These are phyloP conservation scores for Ailuropoda melanoleuca DNA, from an alignment of 2,113 vertebrate species.

Conservation along the genomic window DNA sequence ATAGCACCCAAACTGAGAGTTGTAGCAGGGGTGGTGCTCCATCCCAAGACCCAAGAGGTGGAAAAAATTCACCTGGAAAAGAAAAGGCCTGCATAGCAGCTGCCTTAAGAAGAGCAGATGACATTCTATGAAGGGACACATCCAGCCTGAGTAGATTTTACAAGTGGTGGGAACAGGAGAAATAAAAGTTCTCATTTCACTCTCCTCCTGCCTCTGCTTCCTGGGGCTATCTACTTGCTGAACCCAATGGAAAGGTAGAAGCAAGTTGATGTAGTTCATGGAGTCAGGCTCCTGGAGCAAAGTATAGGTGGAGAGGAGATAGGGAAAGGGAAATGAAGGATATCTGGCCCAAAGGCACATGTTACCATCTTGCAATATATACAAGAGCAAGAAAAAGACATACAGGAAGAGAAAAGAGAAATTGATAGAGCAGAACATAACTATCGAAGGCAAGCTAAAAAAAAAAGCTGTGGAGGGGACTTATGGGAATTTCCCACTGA, in stretches of 20 bases:
- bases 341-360: not conserved
- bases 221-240: not conserved
- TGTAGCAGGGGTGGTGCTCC: not conserved
- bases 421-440: not conserved
- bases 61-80: not conserved
- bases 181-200: not conserved
- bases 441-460: not conserved
- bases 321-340: not conserved
- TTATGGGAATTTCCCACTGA: slow-evolving; percentile 84
- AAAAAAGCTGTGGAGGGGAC: not conserved
- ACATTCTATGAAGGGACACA: not conserved
- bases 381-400: not conserved
- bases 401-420: slow-evolving; percentile 51
- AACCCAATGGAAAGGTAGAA: not conserved
- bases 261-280: not conserved
- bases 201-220: not conserved
- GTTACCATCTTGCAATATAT: not conserved
- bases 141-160: not conserved
- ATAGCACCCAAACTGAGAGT: not conserved
- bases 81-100: not conserved
- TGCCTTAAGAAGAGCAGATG: not conserved
- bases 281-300: not conserved
- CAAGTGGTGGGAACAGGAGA: not conserved
- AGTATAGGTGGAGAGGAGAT: not conserved
- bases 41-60: not conserved